These are phyloP conservation scores for Orcinus orca DNA, from an alignment of 2,113 vertebrate species.

Conservation along the genomic window DNA sequence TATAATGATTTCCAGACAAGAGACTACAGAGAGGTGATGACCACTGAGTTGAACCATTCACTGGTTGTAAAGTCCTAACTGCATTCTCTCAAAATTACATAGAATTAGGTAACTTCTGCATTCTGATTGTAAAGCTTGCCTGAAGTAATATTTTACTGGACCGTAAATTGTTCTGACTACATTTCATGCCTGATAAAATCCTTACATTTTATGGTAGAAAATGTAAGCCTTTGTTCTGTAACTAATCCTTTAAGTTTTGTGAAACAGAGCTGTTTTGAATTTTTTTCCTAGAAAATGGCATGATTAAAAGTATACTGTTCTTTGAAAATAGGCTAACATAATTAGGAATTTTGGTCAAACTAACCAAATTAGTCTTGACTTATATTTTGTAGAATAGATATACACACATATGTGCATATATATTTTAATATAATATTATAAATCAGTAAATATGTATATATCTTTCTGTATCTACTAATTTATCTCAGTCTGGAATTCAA, in stretches of 20 bases:
- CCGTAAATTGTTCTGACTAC: conserved; percentile 50
- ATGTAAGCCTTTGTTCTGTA: conserved; percentile 44
- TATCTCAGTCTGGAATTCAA: not conserved
- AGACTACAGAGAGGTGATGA: not conserved
- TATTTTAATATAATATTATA: not conserved
- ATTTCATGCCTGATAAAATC: conserved; percentile 65
- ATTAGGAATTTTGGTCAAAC: conserved; percentile 1
- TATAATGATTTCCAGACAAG: not conserved
- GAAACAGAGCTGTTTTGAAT: not conserved
- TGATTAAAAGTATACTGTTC: conserved; percentile 22
- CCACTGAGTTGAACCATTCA: not conserved
- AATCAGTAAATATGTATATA: not conserved
- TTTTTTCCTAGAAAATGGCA: not conserved
- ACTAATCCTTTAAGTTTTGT: conserved; percentile 60
- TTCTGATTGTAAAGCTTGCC: conserved; percentile 47
- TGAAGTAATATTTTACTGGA: conserved; percentile 49
- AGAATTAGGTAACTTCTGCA: conserved; percentile 16
- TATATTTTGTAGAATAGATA: not conserved
- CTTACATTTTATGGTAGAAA: conserved; percentile 47
- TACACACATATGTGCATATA: not conserved
- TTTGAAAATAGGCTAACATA: not conserved
- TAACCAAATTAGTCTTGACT: not conserved
- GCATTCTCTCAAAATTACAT: conserved; percentile 9
- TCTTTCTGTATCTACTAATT: not conserved
- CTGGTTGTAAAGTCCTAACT: conserved; percentile 31